These are phyloP conservation scores for Drosophila villosipedis DNA, from an alignment of 2,888 invertebrate species.

Conservation along the genomic window DNA sequence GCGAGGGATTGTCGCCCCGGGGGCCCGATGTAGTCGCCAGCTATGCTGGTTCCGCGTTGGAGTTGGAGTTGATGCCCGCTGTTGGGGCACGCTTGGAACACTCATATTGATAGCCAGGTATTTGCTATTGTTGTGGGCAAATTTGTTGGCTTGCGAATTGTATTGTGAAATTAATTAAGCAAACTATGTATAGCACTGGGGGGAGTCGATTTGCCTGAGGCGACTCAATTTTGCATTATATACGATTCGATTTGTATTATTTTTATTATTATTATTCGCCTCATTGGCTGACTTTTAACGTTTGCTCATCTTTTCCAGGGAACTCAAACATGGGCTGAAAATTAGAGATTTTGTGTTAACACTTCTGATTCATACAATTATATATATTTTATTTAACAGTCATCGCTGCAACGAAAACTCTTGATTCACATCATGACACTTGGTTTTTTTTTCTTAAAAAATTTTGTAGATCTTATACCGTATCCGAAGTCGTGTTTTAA, in stretches of 20 bases:
- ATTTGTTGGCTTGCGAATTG: conserved; percentile 47
- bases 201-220: conserved; percentile 40
- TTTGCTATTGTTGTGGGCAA: conserved; percentile 54
- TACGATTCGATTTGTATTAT: conserved; percentile 44
- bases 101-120: conserved; percentile 76
- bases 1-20: conserved; percentile 44
- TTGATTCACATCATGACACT: conserved; percentile 1
- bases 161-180: conserved; percentile 75
- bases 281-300: conserved; percentile 57
- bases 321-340: conserved; percentile 45
- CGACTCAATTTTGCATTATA: conserved; percentile 65
- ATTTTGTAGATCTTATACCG: conserved; percentile 1
- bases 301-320: conserved; percentile 53
- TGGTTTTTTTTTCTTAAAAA: neutral
- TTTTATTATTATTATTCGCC: conserved; percentile 43
- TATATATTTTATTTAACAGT: neutral
- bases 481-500: conserved; percentile 19
- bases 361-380: conserved; percentile 30
- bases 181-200: conserved; percentile 62
- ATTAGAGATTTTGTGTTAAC: conserved; percentile 12
- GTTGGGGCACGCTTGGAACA: conserved; percentile 76
- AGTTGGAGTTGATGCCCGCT: conserved; percentile 61
- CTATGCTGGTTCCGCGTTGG: conserved; percentile 23
- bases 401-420: neutral
- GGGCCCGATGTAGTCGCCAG: conserved; percentile 40